Evolutionary conservation across 2,797 vertebrate species (phyloP).

Genomic region (Sebastes glaucus): DNA sequence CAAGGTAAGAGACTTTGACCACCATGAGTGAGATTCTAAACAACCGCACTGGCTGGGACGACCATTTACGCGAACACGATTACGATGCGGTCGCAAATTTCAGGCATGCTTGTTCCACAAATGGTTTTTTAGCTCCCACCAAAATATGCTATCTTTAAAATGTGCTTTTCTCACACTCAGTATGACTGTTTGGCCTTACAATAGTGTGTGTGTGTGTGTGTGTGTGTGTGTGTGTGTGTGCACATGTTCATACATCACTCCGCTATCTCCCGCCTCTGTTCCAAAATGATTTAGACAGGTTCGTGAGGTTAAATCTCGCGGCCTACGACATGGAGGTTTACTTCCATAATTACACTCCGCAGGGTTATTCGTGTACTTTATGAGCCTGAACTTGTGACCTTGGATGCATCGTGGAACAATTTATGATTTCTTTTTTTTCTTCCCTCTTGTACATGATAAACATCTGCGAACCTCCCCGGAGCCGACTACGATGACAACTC

Average conservation of each 20-base stretch:
- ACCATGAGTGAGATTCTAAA: background rate
- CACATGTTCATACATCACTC: background rate
- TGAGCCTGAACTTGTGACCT: constrained; percentile 71
- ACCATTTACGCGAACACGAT: background rate
- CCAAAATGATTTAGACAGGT: constrained; percentile 32
- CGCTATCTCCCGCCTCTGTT: constrained; percentile 5
- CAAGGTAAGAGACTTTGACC: too few relatives aligned
- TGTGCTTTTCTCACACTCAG: background rate
- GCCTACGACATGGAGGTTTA: constrained; percentile 37
- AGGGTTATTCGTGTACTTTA: constrained; percentile 60
- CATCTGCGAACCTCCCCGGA: constrained; percentile 70
- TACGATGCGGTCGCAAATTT: background rate
- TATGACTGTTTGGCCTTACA: background rate
- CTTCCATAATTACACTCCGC: constrained; percentile 55
- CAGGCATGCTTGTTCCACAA: background rate
- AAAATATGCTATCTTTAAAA: constrained; percentile 38
- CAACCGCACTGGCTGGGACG: background rate
- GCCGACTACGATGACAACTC: constrained; percentile 66
- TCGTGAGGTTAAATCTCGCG: constrained; percentile 37
- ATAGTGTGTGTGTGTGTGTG: background rate
- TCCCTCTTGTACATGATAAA: constrained; percentile 57
- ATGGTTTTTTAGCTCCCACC: constrained; percentile 4
- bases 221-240: background rate
- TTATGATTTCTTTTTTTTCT: constrained; percentile 56
- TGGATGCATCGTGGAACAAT: constrained; percentile 57